phyloP scores from a whole-genome alignment of 2,888 invertebrate genomes.

The Platycheirus albimanus region DNA sequence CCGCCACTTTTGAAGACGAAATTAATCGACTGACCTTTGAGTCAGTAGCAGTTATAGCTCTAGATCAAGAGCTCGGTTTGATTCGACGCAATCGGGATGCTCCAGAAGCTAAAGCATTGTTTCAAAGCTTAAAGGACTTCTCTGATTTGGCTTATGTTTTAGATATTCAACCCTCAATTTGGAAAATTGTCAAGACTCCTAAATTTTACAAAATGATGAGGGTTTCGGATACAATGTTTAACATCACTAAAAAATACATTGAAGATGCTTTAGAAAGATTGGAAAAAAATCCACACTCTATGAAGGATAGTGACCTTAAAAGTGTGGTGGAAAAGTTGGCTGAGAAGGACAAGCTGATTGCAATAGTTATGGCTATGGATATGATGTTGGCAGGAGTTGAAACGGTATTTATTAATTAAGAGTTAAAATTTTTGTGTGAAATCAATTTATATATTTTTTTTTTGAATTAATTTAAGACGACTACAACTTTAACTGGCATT shows the following conservation, averaged over 20 bases:
- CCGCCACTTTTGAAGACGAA: conserved; percentile 82
- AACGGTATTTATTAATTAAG: conserved; percentile 82
- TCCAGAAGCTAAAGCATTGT: conserved; percentile 76
- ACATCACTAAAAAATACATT: conserved; percentile 78
- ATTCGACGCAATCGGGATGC: conserved; percentile 74
- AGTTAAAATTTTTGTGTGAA: too few relatives aligned
- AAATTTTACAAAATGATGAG: conserved; percentile 77
- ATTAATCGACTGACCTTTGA: conserved; percentile 85
- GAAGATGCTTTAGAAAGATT: conserved; percentile 77
- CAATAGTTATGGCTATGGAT: conserved; percentile 84
- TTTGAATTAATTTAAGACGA: conserved; percentile 82
- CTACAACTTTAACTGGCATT: conserved; percentile 84
- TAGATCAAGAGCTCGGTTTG: conserved; percentile 77
- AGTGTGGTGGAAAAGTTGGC: conserved; percentile 84
- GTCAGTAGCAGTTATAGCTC: conserved; percentile 80
- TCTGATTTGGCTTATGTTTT: conserved; percentile 75
- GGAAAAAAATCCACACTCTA: conserved; percentile 71
- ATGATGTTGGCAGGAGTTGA: conserved; percentile 86
- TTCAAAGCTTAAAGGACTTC: conserved; percentile 67
- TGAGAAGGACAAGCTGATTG: conserved; percentile 83
- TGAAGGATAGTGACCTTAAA: conserved; percentile 74
- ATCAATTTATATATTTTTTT: too few relatives aligned
- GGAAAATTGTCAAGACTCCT: conserved; percentile 79
- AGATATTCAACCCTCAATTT: conserved; percentile 80
- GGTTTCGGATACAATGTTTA: conserved; percentile 75